Evolutionary conservation across 2,113 vertebrate species (phyloP), one percentile per base, ranked within the genome.

Genomic region (Haemorhous mexicanus): DNA sequence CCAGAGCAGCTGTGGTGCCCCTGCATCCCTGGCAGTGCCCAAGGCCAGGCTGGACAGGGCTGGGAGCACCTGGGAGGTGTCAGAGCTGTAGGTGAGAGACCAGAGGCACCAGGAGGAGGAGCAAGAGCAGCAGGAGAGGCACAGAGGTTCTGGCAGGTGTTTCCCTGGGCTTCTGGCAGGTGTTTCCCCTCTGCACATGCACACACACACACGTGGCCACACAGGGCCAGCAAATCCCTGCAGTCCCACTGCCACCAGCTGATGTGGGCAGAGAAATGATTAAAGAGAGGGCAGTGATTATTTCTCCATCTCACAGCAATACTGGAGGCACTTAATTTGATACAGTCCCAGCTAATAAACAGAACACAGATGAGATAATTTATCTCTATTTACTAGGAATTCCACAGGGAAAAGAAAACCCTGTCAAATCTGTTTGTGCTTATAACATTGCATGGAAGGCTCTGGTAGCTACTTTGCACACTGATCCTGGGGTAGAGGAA

Each of bases 281-380:
- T 43, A 37, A 82, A 80, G 1, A 63, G 66, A 84, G 85, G 30
- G 58, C 0, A 50, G 49, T 11, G 52, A 82, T 84, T 74, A 30
- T 49, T 50, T 27, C 66, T 79, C 47, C 35, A 59, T 72, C 85
- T 72, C 2, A 0, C 63, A 76, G 83, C 90, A 59, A 39, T 15
- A 33, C 58, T 72, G 59, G 44, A 64, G 75, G 35, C 90, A 50
- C 74, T 85, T 84, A 50, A 87, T 89, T 85, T 84, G 70, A 94
- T 87, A 94, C 62, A 90, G 78, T 62, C 82, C 79, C 86, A 68
- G 78, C 56, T 94, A 92, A 95, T 93, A 93, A 94, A 87, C 74
- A 84, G 82, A 70, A 81, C 66, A 63, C 33, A 91, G 59, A 87
- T 58, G 64, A 94, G 61, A 87, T 32, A 56, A 87, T 67, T 90